These are phyloP conservation scores for Uria aalge DNA, from an alignment of 2,113 vertebrate species.

Conservation along the genomic window DNA sequence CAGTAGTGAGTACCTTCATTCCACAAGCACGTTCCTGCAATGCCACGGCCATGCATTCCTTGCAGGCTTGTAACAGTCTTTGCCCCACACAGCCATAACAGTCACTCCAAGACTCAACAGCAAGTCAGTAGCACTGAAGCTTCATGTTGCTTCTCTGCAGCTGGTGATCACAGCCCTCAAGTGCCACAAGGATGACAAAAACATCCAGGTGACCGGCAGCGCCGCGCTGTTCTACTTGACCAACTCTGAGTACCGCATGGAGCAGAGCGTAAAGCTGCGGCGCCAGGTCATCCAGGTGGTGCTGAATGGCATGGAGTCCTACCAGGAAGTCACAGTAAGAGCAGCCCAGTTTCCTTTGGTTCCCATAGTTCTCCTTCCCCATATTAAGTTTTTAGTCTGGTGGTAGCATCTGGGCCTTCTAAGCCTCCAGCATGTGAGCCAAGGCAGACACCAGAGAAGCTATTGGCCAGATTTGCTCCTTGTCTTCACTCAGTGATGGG, in stretches of 20 bases:
- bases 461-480: not conserved
- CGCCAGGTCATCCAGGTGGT: conserved; percentile 95
- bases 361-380: not conserved
- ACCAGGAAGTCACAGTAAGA: conserved; percentile 97
- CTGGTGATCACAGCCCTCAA: conserved; percentile 93
- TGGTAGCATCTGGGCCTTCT: not conserved
- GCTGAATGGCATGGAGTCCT: conserved; percentile 97
- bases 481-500: not conserved
- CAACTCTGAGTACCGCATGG: conserved; percentile 90
- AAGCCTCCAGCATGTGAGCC: not conserved
- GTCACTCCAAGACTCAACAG: not conserved
- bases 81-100: not conserved
- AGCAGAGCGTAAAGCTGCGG: conserved; percentile 89
- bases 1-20: not conserved
- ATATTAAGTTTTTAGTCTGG: not conserved
- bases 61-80: not conserved
- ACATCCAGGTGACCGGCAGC: conserved; percentile 95
- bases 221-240: conserved; percentile 97
- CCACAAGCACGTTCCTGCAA: not conserved
- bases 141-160: conserved; percentile 62
- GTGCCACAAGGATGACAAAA: conserved; percentile 96
- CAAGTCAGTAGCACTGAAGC: not conserved
- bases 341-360: not conserved
- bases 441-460: not conserved
- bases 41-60: not conserved